Evolutionary conservation across 2,888 invertebrate genomes (phyloP), one percentile per base, ranked within the genome.

Genomic region (Tridacna gigas): DNA sequence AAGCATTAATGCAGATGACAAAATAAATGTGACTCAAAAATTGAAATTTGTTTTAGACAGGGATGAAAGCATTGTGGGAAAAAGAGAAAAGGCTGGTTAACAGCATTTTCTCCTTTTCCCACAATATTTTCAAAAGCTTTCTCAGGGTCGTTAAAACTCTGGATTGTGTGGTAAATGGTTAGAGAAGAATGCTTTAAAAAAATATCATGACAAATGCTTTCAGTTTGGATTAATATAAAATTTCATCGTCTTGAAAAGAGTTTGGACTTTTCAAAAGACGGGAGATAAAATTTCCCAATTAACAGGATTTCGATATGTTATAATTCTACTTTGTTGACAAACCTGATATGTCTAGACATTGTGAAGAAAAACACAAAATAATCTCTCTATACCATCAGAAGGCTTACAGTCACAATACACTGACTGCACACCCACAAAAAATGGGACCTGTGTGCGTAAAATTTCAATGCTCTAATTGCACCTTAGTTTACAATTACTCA

Each of bases 281-380:
- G 1, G 56, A 20, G 63, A 22, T 63, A 63, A 63, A 63, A 22
- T 63, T 63, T 63, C 63, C 15, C 63, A 3, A 63, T 63, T 22
- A 63, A 13, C n/a, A 63, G 13, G 63, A n/a, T 63, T 63, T 63
- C 63, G 22, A 63, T 63, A 63, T 22, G 2, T 56, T 56, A 63
- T 22, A 13, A 63, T 63, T 22, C 25, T 22, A 63, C 20, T 22
- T 13, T 4, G 2, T 63, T n/a, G 63, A 13, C 1, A n/a, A 63
- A 63, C 63, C 63, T 63, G 63, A 63, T 9, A 20, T 9, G 63
- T 63, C 63, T 63, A 63, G 63, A 63, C 63, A 25, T n/a, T 25
- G 22, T 37, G 37, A 37, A 37, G 20, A 56, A 20, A 56, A 56
- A 20, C 15, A 63, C n/a, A 63, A 63, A 63, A 20, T n/a, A 63